These are phyloP conservation scores for Plemyria rubiginata DNA, from an alignment of 2,888 invertebrate genomes.

Conservation along the genomic window DNA sequence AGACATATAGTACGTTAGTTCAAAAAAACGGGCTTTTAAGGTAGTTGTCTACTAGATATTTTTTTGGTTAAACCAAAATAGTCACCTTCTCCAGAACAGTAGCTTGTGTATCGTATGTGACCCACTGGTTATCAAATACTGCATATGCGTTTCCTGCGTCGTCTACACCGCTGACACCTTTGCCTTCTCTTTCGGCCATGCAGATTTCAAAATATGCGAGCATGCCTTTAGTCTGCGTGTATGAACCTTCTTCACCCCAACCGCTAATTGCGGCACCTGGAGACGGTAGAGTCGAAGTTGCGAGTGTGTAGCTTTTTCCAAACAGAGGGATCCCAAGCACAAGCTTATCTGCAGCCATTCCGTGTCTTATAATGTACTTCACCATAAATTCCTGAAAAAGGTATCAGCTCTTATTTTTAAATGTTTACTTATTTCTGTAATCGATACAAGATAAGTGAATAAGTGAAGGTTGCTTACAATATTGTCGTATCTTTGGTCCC, in stretches of 20 bases:
- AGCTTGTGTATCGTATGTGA: slow-evolving; percentile 90
- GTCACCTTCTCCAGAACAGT: slow-evolving; percentile 87
- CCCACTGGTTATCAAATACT: slow-evolving; percentile 91
- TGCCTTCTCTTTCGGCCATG: slow-evolving; percentile 83
- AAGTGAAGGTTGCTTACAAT: slow-evolving; percentile 56
- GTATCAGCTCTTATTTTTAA: neutral
- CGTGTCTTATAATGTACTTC: slow-evolving; percentile 86
- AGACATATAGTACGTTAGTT: neutral
- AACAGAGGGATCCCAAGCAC: slow-evolving; percentile 90
- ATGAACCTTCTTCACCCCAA: slow-evolving; percentile 87
- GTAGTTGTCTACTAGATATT: too few species aligned
- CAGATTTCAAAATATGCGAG: slow-evolving; percentile 90
- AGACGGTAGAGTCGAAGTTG: slow-evolving; percentile 76
- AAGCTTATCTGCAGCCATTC: slow-evolving; percentile 87
- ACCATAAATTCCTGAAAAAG: slow-evolving; percentile 86
- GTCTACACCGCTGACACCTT: slow-evolving; percentile 83
- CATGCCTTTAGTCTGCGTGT: slow-evolving; percentile 88
- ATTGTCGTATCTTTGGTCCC: slow-evolving; percentile 77
- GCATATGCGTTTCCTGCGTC: slow-evolving; percentile 87
- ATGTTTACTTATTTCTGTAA: neutral
- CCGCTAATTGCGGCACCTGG: slow-evolving; percentile 86
- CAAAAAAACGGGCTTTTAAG: too few species aligned
- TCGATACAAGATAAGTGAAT: neutral
- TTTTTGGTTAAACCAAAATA: neutral
- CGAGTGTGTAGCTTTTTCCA: slow-evolving; percentile 89